Conservation (phyloP, 2,888 invertebrate genomes). For the Troides oblongomaculatus region DNA sequence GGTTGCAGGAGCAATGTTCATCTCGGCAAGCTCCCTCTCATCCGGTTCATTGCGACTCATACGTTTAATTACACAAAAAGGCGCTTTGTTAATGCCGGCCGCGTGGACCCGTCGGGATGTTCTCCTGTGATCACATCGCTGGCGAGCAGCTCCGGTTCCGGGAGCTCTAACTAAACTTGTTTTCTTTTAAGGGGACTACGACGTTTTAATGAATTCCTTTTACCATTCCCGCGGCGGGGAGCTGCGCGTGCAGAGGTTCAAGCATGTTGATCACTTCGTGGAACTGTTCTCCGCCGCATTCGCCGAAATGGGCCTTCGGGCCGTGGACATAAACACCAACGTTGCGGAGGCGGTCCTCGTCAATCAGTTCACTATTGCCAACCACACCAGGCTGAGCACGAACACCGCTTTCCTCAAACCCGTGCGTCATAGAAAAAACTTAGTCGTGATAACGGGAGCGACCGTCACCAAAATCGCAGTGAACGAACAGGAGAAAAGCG, state of each 20-base stretch:
- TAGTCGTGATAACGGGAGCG: slow-evolving; percentile 62
- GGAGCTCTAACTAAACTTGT: slow-evolving; percentile 14
- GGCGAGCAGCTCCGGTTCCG: background rate
- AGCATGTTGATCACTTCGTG: slow-evolving; percentile 63
- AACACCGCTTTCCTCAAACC: slow-evolving; percentile 69
- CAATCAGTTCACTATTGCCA: slow-evolving; percentile 65
- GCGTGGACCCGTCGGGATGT: background rate
- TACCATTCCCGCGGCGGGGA: slow-evolving; percentile 73
- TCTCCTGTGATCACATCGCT: slow-evolving; percentile 4
- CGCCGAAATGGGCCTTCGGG: slow-evolving; percentile 67
- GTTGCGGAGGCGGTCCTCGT: slow-evolving; percentile 67
- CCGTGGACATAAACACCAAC: slow-evolving; percentile 67
- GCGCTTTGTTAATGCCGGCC: background rate
- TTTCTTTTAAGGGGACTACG: slow-evolving; percentile 67
- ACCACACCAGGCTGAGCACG: slow-evolving; percentile 71
- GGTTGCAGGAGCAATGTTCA: background rate
- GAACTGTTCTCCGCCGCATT: slow-evolving; percentile 66
- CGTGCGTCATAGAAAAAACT: slow-evolving; percentile 64
- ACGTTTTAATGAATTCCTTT: slow-evolving; percentile 67
- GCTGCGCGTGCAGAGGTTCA: slow-evolving; percentile 69
- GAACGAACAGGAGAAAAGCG: slow-evolving; percentile 61
- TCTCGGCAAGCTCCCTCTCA: background rate
- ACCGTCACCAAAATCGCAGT: slow-evolving; percentile 67
- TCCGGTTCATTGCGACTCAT: background rate
- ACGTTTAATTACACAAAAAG: background rate